Conservation (phyloP, 1,140 invertebrate species). For the Platorchestia sp. region DNA sequence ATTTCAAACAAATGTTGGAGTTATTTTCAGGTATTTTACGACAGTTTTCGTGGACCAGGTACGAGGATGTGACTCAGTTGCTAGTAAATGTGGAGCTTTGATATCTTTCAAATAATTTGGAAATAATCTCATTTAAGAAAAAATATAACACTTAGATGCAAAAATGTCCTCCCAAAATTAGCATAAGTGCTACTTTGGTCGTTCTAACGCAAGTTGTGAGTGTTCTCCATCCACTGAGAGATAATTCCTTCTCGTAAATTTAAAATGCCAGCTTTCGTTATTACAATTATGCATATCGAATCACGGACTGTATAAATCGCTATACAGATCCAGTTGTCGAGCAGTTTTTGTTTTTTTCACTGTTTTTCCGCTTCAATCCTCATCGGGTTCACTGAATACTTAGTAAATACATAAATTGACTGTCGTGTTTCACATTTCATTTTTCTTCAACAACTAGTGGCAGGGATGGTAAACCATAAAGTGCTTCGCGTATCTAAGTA, state of each 20-base stretch:
- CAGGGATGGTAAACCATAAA: too few relatives aligned
- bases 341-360: background rate
- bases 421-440: background rate
- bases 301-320: background rate
- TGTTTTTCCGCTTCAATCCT: background rate
- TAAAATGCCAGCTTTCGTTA: background rate
- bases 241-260: background rate
- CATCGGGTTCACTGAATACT: background rate
- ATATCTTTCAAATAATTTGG: background rate
- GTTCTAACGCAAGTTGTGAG: background rate
- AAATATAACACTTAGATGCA: background rate
- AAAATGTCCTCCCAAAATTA: background rate
- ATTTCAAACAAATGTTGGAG: background rate
- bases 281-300: background rate
- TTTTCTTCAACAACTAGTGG: too few relatives aligned
- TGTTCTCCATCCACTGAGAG: background rate
- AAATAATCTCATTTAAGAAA: background rate
- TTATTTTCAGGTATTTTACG: background rate
- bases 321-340: background rate
- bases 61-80: too few relatives aligned
- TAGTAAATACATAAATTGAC: background rate
- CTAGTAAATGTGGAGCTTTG: too few relatives aligned
- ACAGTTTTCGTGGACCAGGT: background rate
- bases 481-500: too few relatives aligned
- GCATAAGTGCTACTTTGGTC: background rate